A percentile compares a stretch with the other conserved stretches of the same genome.
These are phyloP conservation scores for Clivina fossor DNA, from an alignment of 2,888 invertebrate species.

Conservation along the genomic window DNA sequence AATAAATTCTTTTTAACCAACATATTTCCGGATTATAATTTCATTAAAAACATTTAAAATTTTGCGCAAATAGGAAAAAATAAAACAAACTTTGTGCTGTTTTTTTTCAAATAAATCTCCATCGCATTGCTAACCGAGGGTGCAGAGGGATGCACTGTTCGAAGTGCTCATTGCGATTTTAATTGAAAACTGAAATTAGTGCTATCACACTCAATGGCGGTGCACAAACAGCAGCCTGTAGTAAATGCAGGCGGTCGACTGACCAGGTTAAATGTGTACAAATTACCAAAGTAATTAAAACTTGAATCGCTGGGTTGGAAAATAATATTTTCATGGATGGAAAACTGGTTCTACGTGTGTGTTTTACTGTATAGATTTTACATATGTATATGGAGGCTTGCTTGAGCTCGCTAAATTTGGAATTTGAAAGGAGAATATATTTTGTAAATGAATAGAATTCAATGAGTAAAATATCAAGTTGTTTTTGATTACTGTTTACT, in stretches of 20 bases:
- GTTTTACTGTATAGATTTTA: too few species aligned
- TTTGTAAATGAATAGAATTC: too few species aligned
- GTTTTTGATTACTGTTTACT: too few species aligned
- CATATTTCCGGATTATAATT: conserved; percentile 25
- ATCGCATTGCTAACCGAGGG: not conserved
- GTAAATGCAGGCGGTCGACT: not conserved
- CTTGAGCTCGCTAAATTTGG: too few species aligned
- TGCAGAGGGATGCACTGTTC: too few species aligned
- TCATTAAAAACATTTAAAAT: conserved; percentile 32
- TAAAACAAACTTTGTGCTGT: not conserved
- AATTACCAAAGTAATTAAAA: conserved; percentile 33
- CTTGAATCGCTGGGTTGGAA: conserved; percentile 24
- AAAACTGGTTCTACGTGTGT: too few species aligned
- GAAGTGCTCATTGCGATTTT: conserved; percentile 25
- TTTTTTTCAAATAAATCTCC: conserved; percentile 24
- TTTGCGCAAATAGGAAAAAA: conserved; percentile 15
- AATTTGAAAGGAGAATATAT: too few species aligned
- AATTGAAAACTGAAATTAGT: conserved; percentile 33
- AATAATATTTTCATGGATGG: conserved; percentile 31
- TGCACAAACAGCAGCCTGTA: not conserved
- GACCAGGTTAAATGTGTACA: conserved; percentile 27
- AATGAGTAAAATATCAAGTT: too few species aligned
- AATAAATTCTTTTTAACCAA: conserved; percentile 27
- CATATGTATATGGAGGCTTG: too few species aligned
- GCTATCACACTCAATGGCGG: conserved; percentile 25